phyloP scores from a whole-genome alignment of 2,113 vertebrate species.

The Tautogolabrus adspersus region DNA sequence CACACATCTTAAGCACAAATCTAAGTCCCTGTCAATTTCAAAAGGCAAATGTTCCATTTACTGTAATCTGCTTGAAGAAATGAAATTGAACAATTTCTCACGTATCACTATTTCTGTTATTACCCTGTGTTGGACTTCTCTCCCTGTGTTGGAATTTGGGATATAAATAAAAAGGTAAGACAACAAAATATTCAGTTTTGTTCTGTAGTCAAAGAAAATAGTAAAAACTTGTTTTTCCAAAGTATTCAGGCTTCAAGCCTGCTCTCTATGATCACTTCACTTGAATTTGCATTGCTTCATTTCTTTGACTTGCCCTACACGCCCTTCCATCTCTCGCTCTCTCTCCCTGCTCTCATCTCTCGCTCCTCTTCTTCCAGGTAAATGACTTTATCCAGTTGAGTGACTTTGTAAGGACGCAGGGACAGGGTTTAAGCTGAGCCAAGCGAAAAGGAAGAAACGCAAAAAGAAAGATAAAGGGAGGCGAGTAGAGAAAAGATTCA shows the following conservation, averaged over 20 bases:
- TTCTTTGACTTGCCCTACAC: background rate
- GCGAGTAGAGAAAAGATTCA: constrained; percentile 66
- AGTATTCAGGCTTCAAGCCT: background rate
- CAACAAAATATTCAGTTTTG: background rate
- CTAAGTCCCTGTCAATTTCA: too few relatives aligned
- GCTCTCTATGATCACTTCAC: background rate
- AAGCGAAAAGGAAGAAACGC: constrained; percentile 57
- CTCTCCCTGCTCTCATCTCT: constrained; percentile 14
- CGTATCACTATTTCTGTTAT: too few relatives aligned
- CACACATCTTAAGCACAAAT: too few relatives aligned
- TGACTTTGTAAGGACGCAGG: constrained; percentile 75
- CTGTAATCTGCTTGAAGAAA: too few relatives aligned
- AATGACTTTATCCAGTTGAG: constrained; percentile 79
- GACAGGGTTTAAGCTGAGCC: constrained; percentile 74
- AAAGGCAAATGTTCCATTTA: too few relatives aligned
- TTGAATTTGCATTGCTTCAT: background rate
- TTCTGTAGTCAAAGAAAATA: constrained; percentile 1
- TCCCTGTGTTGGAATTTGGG: too few relatives aligned
- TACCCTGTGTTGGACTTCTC: too few relatives aligned
- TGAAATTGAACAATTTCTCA: too few relatives aligned
- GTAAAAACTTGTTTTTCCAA: constrained; percentile 6
- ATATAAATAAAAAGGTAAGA: constrained; percentile 2
- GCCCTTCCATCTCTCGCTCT: background rate
- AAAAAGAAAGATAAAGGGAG: constrained; percentile 66
- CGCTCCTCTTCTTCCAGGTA: constrained; percentile 73